Base-by-base conservation (phyloP, 2,797 vertebrate species). In the Melanitta fusca region DNA sequence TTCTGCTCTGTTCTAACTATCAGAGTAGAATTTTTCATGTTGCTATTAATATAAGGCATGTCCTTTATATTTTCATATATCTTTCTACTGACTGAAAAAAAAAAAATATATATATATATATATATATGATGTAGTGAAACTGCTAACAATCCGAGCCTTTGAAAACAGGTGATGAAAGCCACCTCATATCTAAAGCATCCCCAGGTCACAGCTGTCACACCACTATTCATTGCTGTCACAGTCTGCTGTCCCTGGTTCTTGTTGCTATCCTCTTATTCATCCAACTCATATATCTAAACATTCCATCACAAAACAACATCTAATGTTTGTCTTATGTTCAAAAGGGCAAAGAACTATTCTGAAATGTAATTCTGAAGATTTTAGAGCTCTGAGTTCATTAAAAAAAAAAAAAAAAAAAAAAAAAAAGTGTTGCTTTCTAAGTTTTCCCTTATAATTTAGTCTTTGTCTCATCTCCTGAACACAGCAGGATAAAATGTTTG, bases 211-310 rank as follows among this genome's bases (percentile, higher is more conserved):
- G 92, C 88, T 97, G 96, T 97, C 88, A 97, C 45, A 91, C 74
- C 96, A 91, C 95, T 91, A 96, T 97, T 97, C 97, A 95, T 83
- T 97, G 93, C 83, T 97, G 95, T 93, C 95, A 97, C 94, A 96
- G 94, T 97, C 77, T 97, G 83, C 89, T 96, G 78, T 95, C 74
- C 92, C 85, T 80, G 91, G 66, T 91, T 96, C 89, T 96, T 96
- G 95, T 93, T 95, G 79, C 80, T 73, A 85, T 95, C 93, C 94
- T 95, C 91, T 95, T 95, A 94, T 94, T 96, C 93, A 96, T 92
- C 72, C 93, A 96, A 94, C 80, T 95, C 91, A 97, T 96, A 97
- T 96, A 96, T 91, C 93, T 97, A 97, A 97, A 96, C 94, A 93
- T 97, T 94, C 94, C 95, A 93, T 96, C 96, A 97, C 83, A 86